Base-by-base conservation (phyloP, 2,113 vertebrate species). In the Tetrao urogallus region DNA sequence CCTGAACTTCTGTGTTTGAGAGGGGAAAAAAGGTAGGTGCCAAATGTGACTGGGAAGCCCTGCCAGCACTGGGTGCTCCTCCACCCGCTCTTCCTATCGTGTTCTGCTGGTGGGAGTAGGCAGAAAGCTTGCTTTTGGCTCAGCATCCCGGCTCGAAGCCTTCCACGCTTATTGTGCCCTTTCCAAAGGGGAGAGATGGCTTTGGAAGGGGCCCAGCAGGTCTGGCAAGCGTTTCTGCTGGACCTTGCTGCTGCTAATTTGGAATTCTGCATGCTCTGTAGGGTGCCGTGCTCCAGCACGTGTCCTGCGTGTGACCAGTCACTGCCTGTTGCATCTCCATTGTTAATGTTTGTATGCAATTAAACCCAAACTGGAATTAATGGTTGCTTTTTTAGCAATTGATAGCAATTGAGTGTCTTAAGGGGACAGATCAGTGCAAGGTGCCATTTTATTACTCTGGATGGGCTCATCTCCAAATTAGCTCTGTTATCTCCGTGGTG, bases 161-260 rank as follows among this genome's bases (percentile, higher is more conserved):
- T 77, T 45, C 28, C 79, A 77, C 1, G 5, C 80, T 86, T 50
- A 11, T 78, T 92, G 87, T 92, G 93, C 84, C 84, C 71, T 92
- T 91, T 95, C 85, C 91, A 91, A 65, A 94, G 63, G 43, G 63
- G 45, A 89, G 75, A 63, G 67, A 42, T 95, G 93, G 85, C 91
- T 95, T 89, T 95, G 96, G 96, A 95, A 88, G 56, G 58, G 24
- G 24, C 92, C 88, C 94, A 92, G 92, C 82, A 42, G 54, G 34
- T 52, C 93, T 96, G 95, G 94, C 93, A 94, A 28, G 82, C 10
- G 0, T 40, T 93, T 36, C 58, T 87, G 93, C 91, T 85, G 87
- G 91, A 87, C 87, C n/a, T 92, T 0, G 0, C 54, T 89, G 88
- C 87, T 82, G 78, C 92, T 94, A 36, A 91, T 96, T 93, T 73